Evolutionary conservation across 2,888 invertebrate species (phyloP), one percentile per base, ranked within the genome.

Genomic region (Papilio gigon): DNA sequence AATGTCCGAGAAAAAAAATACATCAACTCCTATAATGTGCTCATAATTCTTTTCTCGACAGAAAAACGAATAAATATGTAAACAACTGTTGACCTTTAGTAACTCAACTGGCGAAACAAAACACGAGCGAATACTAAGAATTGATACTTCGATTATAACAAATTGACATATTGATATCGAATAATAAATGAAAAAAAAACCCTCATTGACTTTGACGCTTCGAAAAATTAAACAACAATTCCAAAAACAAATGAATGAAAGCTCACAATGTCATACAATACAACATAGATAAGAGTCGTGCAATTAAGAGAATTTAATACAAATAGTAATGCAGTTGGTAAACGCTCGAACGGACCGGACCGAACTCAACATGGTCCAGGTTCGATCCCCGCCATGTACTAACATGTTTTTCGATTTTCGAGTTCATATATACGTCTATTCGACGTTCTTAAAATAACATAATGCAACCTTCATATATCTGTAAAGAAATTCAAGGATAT

Each of bases 81-180:
- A 37, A 56, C 56, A 65, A 40, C 64, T 65, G 64, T 37, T 64
- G 53, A 65, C 64, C 64, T 65, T 65, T 65, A 40, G 2, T 40
- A 27, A 65, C 37, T 53, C 27, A 27, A 37, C 37, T 56, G 20
- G 40, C 6, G 20, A 65, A 65, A 65, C 22, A 40, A 56, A 56
- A 65, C 37, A 40, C n/a, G 6, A 53, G 35, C 35, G 22, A 56
- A 53, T 25, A 65, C 64, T 27, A 65, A 65, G 53, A 53, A 40
- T 14, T 27, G 37, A 35, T 33, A 27, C 44, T 14, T 27, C 20
- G 17, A 25, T 44, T n/a, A 6, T 56, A 14, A 47, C 30, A 59
- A 14, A 65, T 59, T 44, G 4, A 58, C 22, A 44, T 20, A 44
- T 58, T 42, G 1, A 6, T 33, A 33, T 33, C 42, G 40, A 44